Conservation (phyloP, 2,888 invertebrate genomes). For the Mantis religiosa region DNA sequence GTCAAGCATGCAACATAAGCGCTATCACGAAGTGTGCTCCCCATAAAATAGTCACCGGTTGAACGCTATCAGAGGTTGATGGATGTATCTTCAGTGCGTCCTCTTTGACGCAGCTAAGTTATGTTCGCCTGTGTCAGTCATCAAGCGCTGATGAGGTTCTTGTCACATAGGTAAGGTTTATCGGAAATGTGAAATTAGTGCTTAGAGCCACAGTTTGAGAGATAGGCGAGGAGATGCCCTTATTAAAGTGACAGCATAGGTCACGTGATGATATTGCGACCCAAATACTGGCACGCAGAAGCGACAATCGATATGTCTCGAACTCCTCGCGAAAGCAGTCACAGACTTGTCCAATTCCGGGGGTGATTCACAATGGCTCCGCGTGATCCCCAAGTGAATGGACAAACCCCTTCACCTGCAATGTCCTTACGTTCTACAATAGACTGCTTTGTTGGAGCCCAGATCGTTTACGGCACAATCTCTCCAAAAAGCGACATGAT, state of each 20-base stretch:
- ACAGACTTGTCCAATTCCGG: not conserved
- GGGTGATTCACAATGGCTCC: not conserved
- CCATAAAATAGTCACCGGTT: no score
- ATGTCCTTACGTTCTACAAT: not conserved
- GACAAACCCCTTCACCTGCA: not conserved
- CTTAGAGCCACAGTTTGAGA: not conserved
- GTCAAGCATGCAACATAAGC: no score
- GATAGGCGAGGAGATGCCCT: not conserved
- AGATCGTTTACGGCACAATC: not conserved
- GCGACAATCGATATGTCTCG: not conserved
- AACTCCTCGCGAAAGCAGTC: not conserved
- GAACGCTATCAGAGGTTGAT: no score
- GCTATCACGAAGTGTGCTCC: no score
- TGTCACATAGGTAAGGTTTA: not conserved
- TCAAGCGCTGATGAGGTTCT: no score
- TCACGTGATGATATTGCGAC: not conserved
- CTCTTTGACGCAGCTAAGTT: no score
- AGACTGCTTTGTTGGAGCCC: not conserved
- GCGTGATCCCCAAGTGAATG: no score
- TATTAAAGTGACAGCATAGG: not conserved
- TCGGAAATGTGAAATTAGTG: not conserved
- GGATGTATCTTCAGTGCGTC: no score
- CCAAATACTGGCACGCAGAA: not conserved
- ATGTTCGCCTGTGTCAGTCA: no score
- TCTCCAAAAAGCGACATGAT: not conserved